Evolutionary conservation across 92 coral and sea anemone species (phyloP), one percentile per base, ranked within the genome.

Genomic region (Paragorgia papillata): DNA sequence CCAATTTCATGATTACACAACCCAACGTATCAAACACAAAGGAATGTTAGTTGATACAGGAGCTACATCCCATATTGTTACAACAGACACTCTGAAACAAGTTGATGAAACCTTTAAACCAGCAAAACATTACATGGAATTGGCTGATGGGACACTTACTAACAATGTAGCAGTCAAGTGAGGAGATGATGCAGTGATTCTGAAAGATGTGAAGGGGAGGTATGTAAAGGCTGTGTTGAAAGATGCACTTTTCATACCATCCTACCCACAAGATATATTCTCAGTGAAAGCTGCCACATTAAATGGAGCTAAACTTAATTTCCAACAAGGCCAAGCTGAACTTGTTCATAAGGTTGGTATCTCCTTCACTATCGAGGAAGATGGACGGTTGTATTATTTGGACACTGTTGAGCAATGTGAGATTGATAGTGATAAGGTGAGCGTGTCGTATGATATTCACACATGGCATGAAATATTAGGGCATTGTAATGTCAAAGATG

Each of bases 81-180:
- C 66, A 60, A 25, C 35, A 25, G 66, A 60, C 26, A 60, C n/a
- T 7, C 0, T 60, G 9, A 60, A 6, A 25, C 33, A 25, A 30
- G 66, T 60, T 60, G 66, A 60, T 60, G 70, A 35, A 26, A 57
- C 29, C 7, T 75, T 75, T 27, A 75, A 55, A 50, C 56, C 80
- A 39, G 66, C 48, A 40, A 28, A 75, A 7, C 80, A 75, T 20
- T 75, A 22, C 83, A 78, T 62, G 83, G 63, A 65, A 25, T 28
- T 44, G 46, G 48, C 75, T 41, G 83, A 78, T 78, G 77, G 83
- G 62, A 63, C 77, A n/a, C 28, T n/a, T 31, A 65, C 59, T 54
- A 78, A 21, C 15, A 78, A 78, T 54, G 56, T 78, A 26, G 83
- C 76, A 44, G 61, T 78, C 40, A 78, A 78, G 24, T 79, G 75